Percentiles rank a stretch among this genome's conserved stretches.
phyloP scores from a whole-genome alignment of 2,113 vertebrate genomes.

The Andinoacara biseriatus region DNA sequence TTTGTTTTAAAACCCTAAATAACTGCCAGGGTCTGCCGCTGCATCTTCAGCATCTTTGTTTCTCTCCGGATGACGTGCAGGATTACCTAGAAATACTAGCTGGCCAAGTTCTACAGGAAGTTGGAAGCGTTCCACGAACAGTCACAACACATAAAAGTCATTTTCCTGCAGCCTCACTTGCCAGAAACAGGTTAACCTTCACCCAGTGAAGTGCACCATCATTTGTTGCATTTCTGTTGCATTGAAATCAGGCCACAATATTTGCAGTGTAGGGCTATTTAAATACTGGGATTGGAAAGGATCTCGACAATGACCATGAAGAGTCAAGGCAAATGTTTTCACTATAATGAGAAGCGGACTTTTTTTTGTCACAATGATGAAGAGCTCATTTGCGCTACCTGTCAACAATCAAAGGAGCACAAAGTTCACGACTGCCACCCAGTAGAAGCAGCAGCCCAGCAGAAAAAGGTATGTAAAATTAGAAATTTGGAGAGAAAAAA shows the following conservation, averaged over 20 bases:
- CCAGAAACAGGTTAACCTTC: background rate
- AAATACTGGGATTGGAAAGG: conserved; percentile 65
- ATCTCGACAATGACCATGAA: conserved; percentile 57
- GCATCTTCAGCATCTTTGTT: background rate
- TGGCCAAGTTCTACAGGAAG: conserved; percentile 19
- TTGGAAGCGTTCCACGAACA: background rate
- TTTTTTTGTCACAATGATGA: conserved; percentile 73
- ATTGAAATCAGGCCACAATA: conserved; percentile 68
- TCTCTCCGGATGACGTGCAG: background rate
- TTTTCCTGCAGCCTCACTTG: background rate
- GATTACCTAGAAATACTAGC: conserved; percentile 57
- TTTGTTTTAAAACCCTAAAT: background rate
- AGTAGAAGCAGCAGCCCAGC: conserved; percentile 55
- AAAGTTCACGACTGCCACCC: conserved; percentile 62
- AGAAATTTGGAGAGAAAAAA: no score
- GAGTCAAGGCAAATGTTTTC: conserved; percentile 32
- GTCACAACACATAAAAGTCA: background rate
- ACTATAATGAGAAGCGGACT: conserved; percentile 61
- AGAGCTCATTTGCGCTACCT: conserved; percentile 64
- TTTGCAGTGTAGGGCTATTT: conserved; percentile 64
- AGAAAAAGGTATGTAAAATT: conserved; percentile 67
- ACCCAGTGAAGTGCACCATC: conserved; percentile 53
- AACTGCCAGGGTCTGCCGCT: background rate
- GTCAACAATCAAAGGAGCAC: conserved; percentile 64
- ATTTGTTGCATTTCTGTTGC: conserved; percentile 51